Percentiles rank a stretch among this genome's conserved stretches.
Evolutionary conservation across 1,140 invertebrate species (phyloP).

Genomic region (Watersipora subatra): DNA sequence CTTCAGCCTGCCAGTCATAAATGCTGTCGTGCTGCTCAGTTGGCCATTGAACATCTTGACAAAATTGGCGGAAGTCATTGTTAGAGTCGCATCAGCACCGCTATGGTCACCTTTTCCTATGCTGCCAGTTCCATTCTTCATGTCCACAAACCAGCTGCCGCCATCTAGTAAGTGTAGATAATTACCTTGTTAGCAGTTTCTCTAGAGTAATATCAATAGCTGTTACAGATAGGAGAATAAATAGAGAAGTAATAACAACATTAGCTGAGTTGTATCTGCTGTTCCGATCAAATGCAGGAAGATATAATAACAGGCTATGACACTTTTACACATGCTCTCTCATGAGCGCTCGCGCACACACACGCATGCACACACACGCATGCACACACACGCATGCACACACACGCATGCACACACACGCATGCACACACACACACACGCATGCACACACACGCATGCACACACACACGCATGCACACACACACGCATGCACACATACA

Average conservation of each 20-base stretch:
- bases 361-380: conserved; percentile 3
- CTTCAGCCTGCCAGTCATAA: conserved; percentile 92
- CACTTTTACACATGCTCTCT: conserved; percentile 2
- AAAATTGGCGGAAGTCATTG: conserved; percentile 56
- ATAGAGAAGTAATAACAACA: no score
- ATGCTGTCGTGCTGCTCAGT: conserved; percentile 75
- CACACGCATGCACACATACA: conserved; percentile 2
- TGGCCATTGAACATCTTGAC: conserved; percentile 54
- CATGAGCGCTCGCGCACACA: conserved; percentile 4
- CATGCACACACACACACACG: conserved; percentile 8
- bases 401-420: conserved; percentile 1
- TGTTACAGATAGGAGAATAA: not conserved
- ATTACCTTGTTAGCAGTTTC: no score
- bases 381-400: conserved; percentile 4
- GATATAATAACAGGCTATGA: no score
- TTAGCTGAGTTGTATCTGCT: no score
- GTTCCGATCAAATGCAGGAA: no score
- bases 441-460: conserved; percentile 8
- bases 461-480: conserved; percentile 1
- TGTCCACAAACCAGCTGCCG: conserved; percentile 72
- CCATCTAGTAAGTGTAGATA: no score
- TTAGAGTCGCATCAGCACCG: conserved; percentile 64
- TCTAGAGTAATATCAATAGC: no score
- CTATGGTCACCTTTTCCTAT: conserved; percentile 57
- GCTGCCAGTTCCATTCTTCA: conserved; percentile 69